Base-by-base conservation (phyloP, 2,797 vertebrate species). In the Semotilus atromaculatus region DNA sequence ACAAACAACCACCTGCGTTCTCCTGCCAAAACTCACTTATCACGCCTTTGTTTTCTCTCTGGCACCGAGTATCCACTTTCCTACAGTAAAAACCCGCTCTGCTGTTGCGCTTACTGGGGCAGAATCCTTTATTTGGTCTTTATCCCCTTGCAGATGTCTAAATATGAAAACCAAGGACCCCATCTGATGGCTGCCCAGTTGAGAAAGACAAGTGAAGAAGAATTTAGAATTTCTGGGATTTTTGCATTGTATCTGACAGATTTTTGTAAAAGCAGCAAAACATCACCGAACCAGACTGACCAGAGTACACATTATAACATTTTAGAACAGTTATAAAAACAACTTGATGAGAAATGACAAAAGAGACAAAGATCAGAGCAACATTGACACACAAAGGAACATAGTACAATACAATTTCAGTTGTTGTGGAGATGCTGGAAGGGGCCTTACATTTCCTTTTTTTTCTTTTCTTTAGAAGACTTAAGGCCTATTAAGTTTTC, bases 31-130 rank as follows among this genome's bases (percentile, higher is more conserved):
- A 81, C 18, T 81, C 83, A 87, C 80, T 86, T 79, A 76, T 67
- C 34, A 75, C 26, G 29, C 80, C 76, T 83, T 88, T 87, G 85
- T 90, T 72, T 87, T 84, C 60, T 71, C 58, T 83, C 66, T 77
- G 77, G 79, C 70, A 70, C 43, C 0, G 9, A 80, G 62, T 40
- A 23, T 71, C 40, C 53, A n/a, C 38, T 68, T 72, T 71, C 40
- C 64, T 62, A 68, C 29, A n/a, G n/a, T 23, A 86, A 85, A 78
- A 83, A 87, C 9, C 31, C 16, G 36, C 51, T 60, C 75, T 77
- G 77, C 86, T 73, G 66, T 71, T 21, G 62, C 40, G 83, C 72
- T 84, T 88, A 86, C 88, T 86, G 80, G 29, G 85, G 78, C 80
- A 67, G 77, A 86, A 85, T 84, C 62, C 82, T 78, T 72, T 70